Evolutionary conservation across 2,797 vertebrate species (phyloP).

Genomic region (Pelobates cultripes): DNA sequence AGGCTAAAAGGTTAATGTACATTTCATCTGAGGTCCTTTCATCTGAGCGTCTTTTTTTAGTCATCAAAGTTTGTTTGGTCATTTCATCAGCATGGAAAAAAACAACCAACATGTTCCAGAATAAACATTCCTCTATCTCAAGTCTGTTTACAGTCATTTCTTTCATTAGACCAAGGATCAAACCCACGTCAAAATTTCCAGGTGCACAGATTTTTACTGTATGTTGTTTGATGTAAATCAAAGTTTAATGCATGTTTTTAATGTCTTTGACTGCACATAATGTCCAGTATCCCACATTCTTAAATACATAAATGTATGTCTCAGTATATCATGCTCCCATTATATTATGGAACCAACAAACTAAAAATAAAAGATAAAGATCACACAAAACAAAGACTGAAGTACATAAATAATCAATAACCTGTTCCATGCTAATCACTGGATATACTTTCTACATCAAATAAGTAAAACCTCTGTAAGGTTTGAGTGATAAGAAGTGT

Average conservation of each 20-base stretch:
- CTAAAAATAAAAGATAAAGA: too few relatives aligned
- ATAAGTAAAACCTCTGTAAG: too few relatives aligned
- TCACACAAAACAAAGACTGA: too few relatives aligned
- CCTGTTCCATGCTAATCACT: too few relatives aligned
- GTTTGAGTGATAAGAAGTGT: too few relatives aligned
- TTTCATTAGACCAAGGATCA: not conserved
- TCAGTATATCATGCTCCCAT: not conserved
- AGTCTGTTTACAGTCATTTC: conserved; percentile 17
- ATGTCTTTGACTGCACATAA: not conserved
- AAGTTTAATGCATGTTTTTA: not conserved
- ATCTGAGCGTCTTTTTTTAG: not conserved
- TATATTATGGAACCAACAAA: too few relatives aligned
- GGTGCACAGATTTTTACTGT: not conserved
- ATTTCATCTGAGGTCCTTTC: not conserved
- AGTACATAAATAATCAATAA: too few relatives aligned
- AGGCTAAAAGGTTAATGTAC: not conserved
- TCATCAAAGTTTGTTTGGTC: not conserved
- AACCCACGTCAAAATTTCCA: not conserved
- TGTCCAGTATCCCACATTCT: not conserved
- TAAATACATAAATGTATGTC: not conserved
- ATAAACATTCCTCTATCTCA: conserved; percentile 1
- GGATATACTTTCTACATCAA: too few relatives aligned
- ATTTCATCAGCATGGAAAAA: conserved; percentile 1
- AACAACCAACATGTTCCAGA: not conserved
- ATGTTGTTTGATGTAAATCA: not conserved